Conservation (phyloP, 2,113 vertebrate genomes). For the Antennarius striatus region DNA sequence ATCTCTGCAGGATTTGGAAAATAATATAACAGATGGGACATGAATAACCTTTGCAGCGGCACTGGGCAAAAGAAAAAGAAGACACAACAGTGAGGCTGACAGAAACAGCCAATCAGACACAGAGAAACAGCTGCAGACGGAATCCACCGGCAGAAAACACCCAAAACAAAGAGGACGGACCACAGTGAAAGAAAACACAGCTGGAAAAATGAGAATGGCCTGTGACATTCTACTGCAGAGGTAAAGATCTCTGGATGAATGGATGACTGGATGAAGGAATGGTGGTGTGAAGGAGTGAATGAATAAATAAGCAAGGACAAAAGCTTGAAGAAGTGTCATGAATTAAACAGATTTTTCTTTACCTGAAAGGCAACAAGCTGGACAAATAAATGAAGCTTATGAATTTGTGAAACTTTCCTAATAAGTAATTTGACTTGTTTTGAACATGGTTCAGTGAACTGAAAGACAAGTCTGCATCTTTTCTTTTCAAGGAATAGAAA, state of each 20-base stretch:
- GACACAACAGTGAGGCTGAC: conserved; percentile 17
- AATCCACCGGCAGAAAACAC: conserved; percentile 25
- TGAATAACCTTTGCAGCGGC: conserved; percentile 13
- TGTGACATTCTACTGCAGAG: conserved; percentile 89
- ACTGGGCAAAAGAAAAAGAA: conserved; percentile 8
- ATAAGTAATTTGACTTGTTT: not conserved
- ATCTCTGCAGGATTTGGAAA: conserved; percentile 16
- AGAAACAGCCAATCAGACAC: conserved; percentile 2
- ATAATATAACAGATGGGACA: conserved; percentile 16
- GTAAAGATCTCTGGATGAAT: conserved; percentile 72
- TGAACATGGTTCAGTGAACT: not conserved
- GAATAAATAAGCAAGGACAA: not conserved
- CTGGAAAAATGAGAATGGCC: conserved; percentile 80
- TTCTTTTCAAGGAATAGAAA: conserved; percentile 11
- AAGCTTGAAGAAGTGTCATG: not conserved
- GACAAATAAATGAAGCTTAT: conserved; percentile 1
- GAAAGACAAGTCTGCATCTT: conserved; percentile 4
- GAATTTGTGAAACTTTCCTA: not conserved
- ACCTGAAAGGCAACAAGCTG: not conserved
- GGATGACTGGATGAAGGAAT: not conserved
- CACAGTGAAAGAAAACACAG: conserved; percentile 38
- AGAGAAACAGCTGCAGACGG: conserved; percentile 21
- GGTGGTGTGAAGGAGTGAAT: not conserved
- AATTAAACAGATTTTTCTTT: not conserved
- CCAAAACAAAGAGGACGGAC: conserved; percentile 23